phyloP scores from a whole-genome alignment of 1,140 invertebrate species.

The Cydia strobilella region DNA sequence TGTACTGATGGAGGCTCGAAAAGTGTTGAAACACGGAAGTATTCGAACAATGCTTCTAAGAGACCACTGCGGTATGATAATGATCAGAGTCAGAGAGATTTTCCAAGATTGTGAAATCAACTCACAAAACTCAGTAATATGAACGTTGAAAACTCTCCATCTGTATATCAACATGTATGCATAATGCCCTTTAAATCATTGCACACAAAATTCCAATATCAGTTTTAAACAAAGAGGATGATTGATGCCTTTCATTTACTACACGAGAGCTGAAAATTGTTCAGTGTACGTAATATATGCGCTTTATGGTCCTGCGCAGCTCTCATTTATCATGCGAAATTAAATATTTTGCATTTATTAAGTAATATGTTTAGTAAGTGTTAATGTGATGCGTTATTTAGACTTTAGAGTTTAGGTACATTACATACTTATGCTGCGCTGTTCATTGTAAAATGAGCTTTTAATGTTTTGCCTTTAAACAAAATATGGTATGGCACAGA shows the following conservation, averaged over 20 bases:
- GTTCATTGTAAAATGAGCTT: neutral
- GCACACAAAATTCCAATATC: constrained; percentile 13
- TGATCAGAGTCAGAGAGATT: no score
- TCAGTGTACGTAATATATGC: constrained; percentile 46
- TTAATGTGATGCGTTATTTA: neutral
- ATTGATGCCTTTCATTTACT: constrained; percentile 49
- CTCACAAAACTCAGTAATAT: no score
- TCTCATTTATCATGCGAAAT: constrained; percentile 43
- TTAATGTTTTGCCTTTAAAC: neutral
- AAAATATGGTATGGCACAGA: no score
- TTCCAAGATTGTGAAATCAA: no score
- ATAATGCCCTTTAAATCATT: neutral
- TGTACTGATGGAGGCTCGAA: no score
- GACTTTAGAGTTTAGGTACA: no score
- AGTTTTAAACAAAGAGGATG: constrained; percentile 33
- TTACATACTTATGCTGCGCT: neutral
- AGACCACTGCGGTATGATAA: no score
- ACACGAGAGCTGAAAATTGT: constrained; percentile 48
- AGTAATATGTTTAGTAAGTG: no score
- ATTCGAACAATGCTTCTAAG: no score
- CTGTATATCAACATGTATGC: neutral
- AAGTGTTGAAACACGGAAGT: no score
- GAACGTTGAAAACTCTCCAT: neutral
- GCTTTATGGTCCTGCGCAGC: constrained; percentile 42
- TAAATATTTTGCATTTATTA: constrained; percentile 52